A percentile compares a stretch with the other conserved stretches of the same genome.
These are phyloP conservation scores for Danio rerio DNA, from an alignment of 2,113 vertebrate genomes.

Conservation along the genomic window DNA sequence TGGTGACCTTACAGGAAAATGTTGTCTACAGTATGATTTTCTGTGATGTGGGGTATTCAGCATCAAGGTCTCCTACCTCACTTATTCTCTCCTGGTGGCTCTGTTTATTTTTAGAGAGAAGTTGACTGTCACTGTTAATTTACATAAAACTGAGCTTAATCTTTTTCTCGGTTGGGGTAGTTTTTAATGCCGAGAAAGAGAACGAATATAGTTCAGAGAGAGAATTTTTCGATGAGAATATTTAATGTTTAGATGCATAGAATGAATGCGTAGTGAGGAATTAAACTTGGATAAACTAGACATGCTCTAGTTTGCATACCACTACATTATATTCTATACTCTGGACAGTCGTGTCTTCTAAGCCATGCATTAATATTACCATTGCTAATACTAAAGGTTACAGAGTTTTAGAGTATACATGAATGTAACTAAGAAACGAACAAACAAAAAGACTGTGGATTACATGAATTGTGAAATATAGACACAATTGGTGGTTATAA, in stretches of 20 bases:
- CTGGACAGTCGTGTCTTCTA: neutral
- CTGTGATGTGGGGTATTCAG: conserved; percentile 13
- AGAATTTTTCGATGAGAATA: neutral
- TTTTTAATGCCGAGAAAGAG: conserved; percentile 64
- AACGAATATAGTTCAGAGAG: neutral
- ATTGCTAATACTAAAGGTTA: neutral
- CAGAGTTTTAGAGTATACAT: neutral
- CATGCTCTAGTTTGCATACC: neutral
- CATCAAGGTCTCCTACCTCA: neutral
- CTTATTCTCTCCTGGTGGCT: conserved; percentile 25
- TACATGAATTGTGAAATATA: neutral
- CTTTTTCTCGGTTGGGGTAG: conserved; percentile 63
- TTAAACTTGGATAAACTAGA: neutral
- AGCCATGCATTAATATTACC: neutral
- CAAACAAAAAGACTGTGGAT: neutral
- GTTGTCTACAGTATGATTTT: neutral
- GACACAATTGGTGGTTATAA: neutral
- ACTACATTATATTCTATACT: neutral
- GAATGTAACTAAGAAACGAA: neutral
- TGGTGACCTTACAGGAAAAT: neutral
- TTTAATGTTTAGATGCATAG: neutral
- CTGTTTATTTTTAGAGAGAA: conserved; percentile 64
- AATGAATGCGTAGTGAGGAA: neutral
- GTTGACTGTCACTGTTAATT: conserved; percentile 67
- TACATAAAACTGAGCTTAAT: conserved; percentile 44